Evolutionary conservation across 2,888 invertebrate species (phyloP), one percentile per base, ranked within the genome.

Genomic region (Cheiracanthium punctorium): DNA sequence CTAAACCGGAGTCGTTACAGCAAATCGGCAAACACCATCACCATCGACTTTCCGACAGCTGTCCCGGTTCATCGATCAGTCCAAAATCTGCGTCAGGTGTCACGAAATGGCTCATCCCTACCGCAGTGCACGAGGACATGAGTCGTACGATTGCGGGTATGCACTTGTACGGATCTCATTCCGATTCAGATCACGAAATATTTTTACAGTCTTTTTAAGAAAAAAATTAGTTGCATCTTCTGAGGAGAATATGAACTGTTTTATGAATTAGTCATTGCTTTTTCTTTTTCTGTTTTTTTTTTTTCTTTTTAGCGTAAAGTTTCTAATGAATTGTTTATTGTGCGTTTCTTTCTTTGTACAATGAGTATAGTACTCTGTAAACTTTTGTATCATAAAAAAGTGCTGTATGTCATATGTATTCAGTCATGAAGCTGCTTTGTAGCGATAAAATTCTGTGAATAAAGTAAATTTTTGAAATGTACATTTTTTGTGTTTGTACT

Each of bases 141-240:
- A 84, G 72, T 88, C 88, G 0, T 88, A 88, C 65, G 88, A 88
- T 73, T 88, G 84, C 0, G 88, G 88, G 7, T n/a, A 84, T 88
- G 41, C 84, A 88, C 43, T 33, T 88, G 28, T 84, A 88, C 33
- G 88, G 84, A n/a, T 84, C 80, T 41, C 88, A 88, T 48, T 88
- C 88, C 12, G 88, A 88, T 43, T 88, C 88, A 0, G 88, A 88
- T 64, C 88, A 88, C 67, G 88, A 88, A 52, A 88, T 88, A 33
- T 88, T 88, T 52, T n/a, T n/a, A n/a, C n/a, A n/a, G n/a, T n/a
- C n/a, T n/a, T n/a, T n/a, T n/a, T n/a, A n/a, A n/a, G n/a, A n/a
- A n/a, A n/a, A n/a, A n/a, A n/a, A n/a, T n/a, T n/a, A n/a, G n/a
- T n/a, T n/a, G n/a, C n/a, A n/a, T n/a, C n/a, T n/a, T 48, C 43